Base-by-base conservation (phyloP, 2,113 vertebrate genomes). In the Eulemur rufifrons region DNA sequence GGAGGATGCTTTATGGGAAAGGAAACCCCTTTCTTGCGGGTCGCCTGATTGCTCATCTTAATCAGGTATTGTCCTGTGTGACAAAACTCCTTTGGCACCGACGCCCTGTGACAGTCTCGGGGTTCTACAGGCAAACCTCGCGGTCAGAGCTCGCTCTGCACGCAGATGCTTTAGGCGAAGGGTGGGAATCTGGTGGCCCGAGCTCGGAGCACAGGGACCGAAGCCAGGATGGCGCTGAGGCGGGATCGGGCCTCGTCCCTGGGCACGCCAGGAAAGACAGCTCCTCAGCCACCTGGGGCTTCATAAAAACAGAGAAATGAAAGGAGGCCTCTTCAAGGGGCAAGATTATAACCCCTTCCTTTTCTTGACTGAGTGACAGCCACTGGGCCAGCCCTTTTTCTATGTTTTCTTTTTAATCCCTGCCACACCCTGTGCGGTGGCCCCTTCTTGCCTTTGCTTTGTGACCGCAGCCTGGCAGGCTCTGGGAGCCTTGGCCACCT, bases 391-490 rank as follows among this genome's bases (percentile, higher is more conserved):
- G 29, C 12, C 20, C 3, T 8, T n/a, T 21, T 47, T 39, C 13
- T 68, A 11, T 17, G 25, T 29, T 71, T 73, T 80, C 69, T 84
- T 66, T 23, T 27, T 2, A 10, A 11, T 86, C 45, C 78, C 13
- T 0, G 32, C 59, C 29, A 37, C 0, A 27, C 34, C 34, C n/a
- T 0, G 4, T 29, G 56, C 17, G 23, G 42, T 8, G 29, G 27
- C 47, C 8, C 0, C 59, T 15, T 63, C n/a, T 42, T 20, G 5
- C 21, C 20, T 50, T 39, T 29, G 34, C 66, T 94, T 29, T 42
- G 85, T 54, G 21, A 32, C 17, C 34, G 5, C 2, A 47, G 61
- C 15, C 37, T 27, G 27, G 27, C 9, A 18, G 39, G 54, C 63
- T n/a, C 11, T 27, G 64, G 27, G 27, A 9, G 8, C 14, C 18